These are phyloP conservation scores for Coryphaenoides rupestris DNA, from an alignment of 2,113 vertebrate genomes.

Conservation along the genomic window DNA sequence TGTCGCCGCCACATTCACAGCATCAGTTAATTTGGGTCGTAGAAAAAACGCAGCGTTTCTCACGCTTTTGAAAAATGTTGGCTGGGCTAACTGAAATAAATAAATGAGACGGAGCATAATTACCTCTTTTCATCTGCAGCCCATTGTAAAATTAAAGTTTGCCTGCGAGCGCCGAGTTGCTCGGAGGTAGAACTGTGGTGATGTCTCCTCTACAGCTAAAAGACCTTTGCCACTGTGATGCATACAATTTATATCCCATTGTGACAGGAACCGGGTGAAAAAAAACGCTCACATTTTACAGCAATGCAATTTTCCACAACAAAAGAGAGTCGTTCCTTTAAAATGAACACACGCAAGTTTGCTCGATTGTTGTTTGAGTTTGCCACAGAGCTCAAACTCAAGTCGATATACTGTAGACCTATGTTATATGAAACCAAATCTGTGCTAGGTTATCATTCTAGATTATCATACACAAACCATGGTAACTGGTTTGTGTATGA, in stretches of 20 bases:
- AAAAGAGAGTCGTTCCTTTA: conserved; percentile 14
- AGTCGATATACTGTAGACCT: too few species aligned
- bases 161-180: conserved; percentile 38
- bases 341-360: too few species aligned
- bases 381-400: too few species aligned
- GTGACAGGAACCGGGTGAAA: conserved; percentile 16
- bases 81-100: background rate
- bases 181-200: conserved; percentile 15
- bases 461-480: too few species aligned
- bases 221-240: conserved; percentile 25
- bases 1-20: conserved; percentile 27
- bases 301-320: conserved; percentile 23
- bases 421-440: too few species aligned
- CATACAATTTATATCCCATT: conserved; percentile 34
- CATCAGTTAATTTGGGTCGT: conserved; percentile 6
- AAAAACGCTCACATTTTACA: conserved; percentile 19
- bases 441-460: too few species aligned
- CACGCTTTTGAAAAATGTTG: conserved; percentile 40
- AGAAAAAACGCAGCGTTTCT: conserved; percentile 32
- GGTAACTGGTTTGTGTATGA: too few species aligned
- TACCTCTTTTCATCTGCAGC: conserved; percentile 45
- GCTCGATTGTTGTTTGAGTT: too few species aligned
- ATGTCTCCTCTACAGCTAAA: conserved; percentile 23
- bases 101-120: conserved; percentile 35
- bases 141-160: conserved; percentile 49